Conservation (phyloP, 2,113 vertebrate species). For the Myiagra hebetior region DNA sequence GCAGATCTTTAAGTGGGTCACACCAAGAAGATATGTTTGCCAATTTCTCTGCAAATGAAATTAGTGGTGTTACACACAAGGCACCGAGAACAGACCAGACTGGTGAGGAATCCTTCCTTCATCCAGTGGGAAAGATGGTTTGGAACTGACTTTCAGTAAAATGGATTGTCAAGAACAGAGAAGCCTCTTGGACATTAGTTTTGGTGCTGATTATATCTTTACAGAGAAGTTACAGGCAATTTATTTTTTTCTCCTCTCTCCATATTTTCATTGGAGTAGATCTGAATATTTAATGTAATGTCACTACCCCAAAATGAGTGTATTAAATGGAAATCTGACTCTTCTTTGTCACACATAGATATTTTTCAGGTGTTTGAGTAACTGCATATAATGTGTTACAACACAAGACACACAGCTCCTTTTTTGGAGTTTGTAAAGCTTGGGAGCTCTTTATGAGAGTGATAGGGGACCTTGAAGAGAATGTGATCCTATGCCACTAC, state of each 20-base stretch:
- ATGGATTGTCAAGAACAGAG: neutral
- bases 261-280: neutral
- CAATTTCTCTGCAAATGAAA: conserved; percentile 65
- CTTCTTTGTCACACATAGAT: neutral
- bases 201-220: neutral
- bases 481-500: neutral
- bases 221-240: neutral
- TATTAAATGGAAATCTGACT: neutral
- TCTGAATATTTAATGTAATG: neutral
- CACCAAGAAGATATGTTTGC: conserved; percentile 53
- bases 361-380: neutral
- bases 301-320: neutral
- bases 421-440: accelerated
- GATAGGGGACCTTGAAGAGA: neutral
- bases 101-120: conserved; percentile 21
- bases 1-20: conserved; percentile 62
- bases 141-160: neutral
- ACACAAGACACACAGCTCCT: neutral
- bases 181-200: neutral
- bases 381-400: neutral
- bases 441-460: neutral
- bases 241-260: neutral
- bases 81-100: conserved; percentile 10
- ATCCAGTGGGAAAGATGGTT: neutral
- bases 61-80: conserved; percentile 53